A percentile compares a stretch with the other conserved stretches of the same genome.
Conservation (phyloP, 2,797 vertebrate species). For the Aplochiton taeniatus region DNA sequence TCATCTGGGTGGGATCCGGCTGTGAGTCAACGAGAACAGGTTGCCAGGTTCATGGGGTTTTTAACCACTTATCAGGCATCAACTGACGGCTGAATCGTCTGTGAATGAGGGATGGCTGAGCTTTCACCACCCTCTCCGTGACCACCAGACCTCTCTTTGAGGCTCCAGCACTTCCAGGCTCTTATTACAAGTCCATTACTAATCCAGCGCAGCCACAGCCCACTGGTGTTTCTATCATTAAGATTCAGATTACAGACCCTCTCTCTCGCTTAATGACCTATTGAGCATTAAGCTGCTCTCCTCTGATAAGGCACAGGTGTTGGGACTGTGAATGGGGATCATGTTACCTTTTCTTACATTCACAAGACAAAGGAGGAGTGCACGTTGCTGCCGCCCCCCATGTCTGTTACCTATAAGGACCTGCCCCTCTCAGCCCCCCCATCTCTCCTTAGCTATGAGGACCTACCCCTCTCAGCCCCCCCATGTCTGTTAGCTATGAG, state of each 20-base stretch:
- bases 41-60: constrained; percentile 61
- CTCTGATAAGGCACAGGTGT: constrained; percentile 65
- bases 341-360: constrained; percentile 55
- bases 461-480: too few species aligned
- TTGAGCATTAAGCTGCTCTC: constrained; percentile 66
- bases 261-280: constrained; percentile 45
- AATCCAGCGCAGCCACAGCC: constrained; percentile 24
- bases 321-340: constrained; percentile 53
- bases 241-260: constrained; percentile 70
- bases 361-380: constrained; percentile 46
- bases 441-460: too few species aligned
- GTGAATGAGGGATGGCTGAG: constrained; percentile 59
- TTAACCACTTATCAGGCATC: constrained; percentile 73
- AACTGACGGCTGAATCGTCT: constrained; percentile 54
- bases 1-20: constrained; percentile 59
- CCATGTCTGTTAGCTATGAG: too few species aligned
- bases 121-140: constrained; percentile 60
- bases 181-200: constrained; percentile 69
- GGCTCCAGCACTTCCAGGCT: constrained; percentile 63
- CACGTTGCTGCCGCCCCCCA: constrained; percentile 7
- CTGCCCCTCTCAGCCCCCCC: constrained; percentile 3
- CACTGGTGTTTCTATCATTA: constrained; percentile 65
- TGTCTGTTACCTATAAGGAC: constrained; percentile 33
- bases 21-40: constrained; percentile 46
- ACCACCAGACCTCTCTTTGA: constrained; percentile 51